phyloP scores from a whole-genome alignment of 2,888 invertebrate species.

The Lagria hirta region DNA sequence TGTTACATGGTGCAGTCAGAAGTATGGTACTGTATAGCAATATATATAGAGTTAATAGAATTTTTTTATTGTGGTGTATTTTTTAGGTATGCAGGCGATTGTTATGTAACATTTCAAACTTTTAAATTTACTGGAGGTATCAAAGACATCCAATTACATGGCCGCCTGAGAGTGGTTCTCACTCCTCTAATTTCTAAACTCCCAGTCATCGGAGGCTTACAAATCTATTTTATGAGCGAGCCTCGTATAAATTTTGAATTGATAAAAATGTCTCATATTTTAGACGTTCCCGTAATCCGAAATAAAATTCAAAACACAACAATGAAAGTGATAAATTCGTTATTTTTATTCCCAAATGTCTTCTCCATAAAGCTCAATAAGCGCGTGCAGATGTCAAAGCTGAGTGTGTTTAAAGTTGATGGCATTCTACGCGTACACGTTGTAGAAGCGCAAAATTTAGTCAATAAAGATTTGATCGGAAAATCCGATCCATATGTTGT shows the following conservation, averaged over 20 bases:
- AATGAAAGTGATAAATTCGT: constrained; percentile 50
- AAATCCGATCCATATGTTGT: constrained; percentile 97
- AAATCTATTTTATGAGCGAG: constrained; percentile 93
- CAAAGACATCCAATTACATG: constrained; percentile 77
- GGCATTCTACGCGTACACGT: constrained; percentile 92
- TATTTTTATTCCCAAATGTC: constrained; percentile 96
- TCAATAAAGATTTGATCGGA: constrained; percentile 92
- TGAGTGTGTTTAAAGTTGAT: constrained; percentile 91
- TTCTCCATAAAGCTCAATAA: constrained; percentile 84
- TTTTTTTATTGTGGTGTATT: constrained; percentile 9
- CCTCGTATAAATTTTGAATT: constrained; percentile 96
- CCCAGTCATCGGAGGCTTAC: constrained; percentile 94
- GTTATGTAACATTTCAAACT: constrained; percentile 87
- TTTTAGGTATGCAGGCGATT: constrained; percentile 91
- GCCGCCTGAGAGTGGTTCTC: constrained; percentile 88
- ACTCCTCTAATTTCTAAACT: constrained; percentile 88
- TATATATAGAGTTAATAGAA: neutral
- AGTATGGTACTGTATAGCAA: no score
- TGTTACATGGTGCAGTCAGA: neutral
- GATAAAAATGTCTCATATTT: constrained; percentile 90
- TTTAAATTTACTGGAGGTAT: constrained; percentile 81
- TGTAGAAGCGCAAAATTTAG: constrained; percentile 90
- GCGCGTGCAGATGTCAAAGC: constrained; percentile 73
- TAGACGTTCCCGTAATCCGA: constrained; percentile 83
- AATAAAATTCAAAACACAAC: constrained; percentile 15